These are phyloP conservation scores for Scartelaos histophorus DNA, from an alignment of 2,113 vertebrate species.

Conservation along the genomic window DNA sequence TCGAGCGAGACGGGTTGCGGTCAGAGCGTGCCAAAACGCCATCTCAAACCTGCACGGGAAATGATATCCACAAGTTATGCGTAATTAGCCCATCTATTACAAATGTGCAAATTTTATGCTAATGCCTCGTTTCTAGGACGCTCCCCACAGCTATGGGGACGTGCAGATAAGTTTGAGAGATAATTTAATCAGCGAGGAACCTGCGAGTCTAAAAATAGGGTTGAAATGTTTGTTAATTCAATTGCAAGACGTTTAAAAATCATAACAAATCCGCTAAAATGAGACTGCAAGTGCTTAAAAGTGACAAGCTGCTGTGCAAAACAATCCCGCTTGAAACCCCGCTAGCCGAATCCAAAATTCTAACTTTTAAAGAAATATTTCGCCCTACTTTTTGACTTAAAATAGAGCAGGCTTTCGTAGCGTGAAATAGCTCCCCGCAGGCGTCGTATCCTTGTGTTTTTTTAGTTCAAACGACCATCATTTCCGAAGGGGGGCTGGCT, in stretches of 20 bases:
- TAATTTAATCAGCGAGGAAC: background rate
- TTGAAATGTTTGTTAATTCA: slow-evolving; percentile 1
- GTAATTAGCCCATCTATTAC: background rate
- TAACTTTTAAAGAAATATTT: background rate
- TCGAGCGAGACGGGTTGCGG: background rate
- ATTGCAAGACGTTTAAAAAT: background rate
- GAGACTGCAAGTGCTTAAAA: background rate
- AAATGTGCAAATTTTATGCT: background rate
- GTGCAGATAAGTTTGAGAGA: slow-evolving; percentile 10
- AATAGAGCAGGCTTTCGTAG: background rate
- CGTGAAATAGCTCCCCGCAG: background rate
- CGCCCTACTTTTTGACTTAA: background rate
- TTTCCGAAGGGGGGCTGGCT: slow-evolving; percentile 6
- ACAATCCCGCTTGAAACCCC: background rate
- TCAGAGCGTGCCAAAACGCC: background rate
- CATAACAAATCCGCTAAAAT: background rate
- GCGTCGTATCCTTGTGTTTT: background rate
- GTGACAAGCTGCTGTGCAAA: background rate
- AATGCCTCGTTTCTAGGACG: background rate
- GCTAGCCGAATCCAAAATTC: background rate
- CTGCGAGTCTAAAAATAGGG: slow-evolving; percentile 13
- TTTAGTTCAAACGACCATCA: background rate
- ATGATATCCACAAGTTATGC: background rate
- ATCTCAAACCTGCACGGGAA: background rate
- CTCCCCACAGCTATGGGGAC: slow-evolving; percentile 4